Conservation (phyloP, 2,888 invertebrate species). For the Xestia c-nigrum region DNA sequence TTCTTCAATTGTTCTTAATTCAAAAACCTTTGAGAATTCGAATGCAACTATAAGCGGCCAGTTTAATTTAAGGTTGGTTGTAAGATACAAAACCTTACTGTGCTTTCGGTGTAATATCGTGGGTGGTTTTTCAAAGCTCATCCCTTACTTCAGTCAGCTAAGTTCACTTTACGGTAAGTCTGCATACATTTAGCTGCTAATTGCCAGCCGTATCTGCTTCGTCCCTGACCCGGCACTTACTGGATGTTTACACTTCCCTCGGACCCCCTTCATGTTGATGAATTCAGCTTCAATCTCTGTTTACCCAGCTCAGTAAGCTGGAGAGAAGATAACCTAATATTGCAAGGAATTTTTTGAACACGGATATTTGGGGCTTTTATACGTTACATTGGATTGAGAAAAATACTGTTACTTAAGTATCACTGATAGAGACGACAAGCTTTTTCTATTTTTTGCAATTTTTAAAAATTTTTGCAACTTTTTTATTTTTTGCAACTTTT, state of each 20-base stretch:
- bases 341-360: constrained; percentile 8
- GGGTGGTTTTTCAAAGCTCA: neutral
- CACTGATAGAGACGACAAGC: neutral
- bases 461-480: no score
- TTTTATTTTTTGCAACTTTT: no score
- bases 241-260: constrained; percentile 19
- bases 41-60: no score
- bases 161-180: neutral
- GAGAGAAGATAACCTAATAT: neutral
- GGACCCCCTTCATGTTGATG: constrained; percentile 34
- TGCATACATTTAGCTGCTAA: constrained; percentile 28
- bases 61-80: no score
- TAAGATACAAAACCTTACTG: no score
- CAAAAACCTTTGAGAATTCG: no score
- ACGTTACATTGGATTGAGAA: neutral
- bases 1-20: no score
- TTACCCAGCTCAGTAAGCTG: constrained; percentile 20
- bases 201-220: neutral
- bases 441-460: no score
- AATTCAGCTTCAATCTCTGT: constrained; percentile 45
- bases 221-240: constrained; percentile 3
- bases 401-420: neutral
- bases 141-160: neutral
- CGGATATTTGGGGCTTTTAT: neutral
- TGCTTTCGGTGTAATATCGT: neutral